A percentile compares a stretch with the other conserved stretches of the same genome.
Evolutionary conservation across 2,113 vertebrate genomes (phyloP).

Genomic region (Manacus vitellinus): DNA sequence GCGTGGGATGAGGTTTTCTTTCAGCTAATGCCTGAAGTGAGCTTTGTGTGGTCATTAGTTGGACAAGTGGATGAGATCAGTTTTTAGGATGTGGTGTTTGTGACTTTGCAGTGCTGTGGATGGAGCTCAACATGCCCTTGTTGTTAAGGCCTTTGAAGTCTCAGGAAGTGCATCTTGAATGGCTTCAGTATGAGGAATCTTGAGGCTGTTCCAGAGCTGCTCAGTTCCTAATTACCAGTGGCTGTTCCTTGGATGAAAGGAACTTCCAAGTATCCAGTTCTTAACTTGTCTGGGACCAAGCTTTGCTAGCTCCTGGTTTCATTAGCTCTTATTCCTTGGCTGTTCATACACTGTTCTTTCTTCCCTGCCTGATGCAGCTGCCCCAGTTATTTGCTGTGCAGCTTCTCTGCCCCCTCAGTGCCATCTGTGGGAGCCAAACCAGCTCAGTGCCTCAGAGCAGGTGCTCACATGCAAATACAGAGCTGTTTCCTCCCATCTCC

Average conservation of each 20-base stretch:
- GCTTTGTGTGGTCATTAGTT: background rate
- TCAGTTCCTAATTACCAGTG: slow-evolving; percentile 26
- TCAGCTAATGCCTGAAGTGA: background rate
- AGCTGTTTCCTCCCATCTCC: background rate
- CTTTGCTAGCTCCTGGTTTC: background rate
- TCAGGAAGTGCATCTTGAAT: slow-evolving; percentile 46
- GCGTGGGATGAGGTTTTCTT: background rate
- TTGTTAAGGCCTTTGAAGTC: slow-evolving; percentile 55
- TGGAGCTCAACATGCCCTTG: slow-evolving; percentile 25
- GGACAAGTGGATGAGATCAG: background rate
- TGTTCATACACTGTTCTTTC: background rate
- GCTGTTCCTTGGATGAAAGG: slow-evolving; percentile 6
- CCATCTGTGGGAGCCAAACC: background rate
- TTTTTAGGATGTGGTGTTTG: background rate
- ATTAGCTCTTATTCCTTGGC: background rate
- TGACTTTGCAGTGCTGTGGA: background rate
- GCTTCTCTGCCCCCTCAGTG: background rate
- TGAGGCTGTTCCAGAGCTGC: slow-evolving; percentile 42
- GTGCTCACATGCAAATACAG: background rate
- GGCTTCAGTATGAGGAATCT: slow-evolving; percentile 38
- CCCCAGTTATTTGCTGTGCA: background rate
- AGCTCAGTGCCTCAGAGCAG: background rate
- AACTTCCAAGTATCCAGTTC: background rate
- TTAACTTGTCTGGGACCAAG: background rate
- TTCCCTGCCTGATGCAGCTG: background rate